These are phyloP conservation scores for Hycleus phaleratus DNA, from an alignment of 1,140 invertebrate genomes.

Conservation along the genomic window DNA sequence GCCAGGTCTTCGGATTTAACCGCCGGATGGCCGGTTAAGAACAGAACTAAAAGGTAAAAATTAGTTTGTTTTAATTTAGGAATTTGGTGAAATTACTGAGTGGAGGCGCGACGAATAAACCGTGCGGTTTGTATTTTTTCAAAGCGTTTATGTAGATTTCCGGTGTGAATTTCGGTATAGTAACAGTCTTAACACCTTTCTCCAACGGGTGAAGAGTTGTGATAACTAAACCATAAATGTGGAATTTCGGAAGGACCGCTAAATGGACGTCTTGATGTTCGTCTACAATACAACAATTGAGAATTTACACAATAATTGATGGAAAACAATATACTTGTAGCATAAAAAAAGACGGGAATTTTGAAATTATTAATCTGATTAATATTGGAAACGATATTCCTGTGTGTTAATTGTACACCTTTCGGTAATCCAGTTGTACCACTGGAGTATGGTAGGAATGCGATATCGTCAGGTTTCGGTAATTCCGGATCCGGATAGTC, in stretches of 20 bases:
- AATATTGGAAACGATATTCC: conserved; percentile 49
- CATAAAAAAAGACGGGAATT: conserved; percentile 11
- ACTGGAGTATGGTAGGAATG: conserved; percentile 37
- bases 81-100: conserved; percentile 37
- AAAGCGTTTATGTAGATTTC: conserved; percentile 51
- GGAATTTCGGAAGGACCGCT: conserved; percentile 69
- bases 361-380: conserved; percentile 23
- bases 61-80: conserved; percentile 17
- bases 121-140: conserved; percentile 46
- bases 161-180: conserved; percentile 65
- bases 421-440: conserved; percentile 88
- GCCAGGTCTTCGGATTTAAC: conserved; percentile 6
- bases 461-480: conserved; percentile 8
- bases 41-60: conserved; percentile 4
- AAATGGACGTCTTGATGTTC: conserved; percentile 49
- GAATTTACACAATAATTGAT: background rate
- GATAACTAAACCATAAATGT: conserved; percentile 67
- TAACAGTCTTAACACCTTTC: conserved; percentile 57
- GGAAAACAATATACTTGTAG: conserved; percentile 13
- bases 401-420: conserved; percentile 73
- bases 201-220: conserved; percentile 50
- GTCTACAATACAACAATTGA: conserved; percentile 30
- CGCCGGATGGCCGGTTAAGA: conserved; percentile 5
- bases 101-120: conserved; percentile 52
- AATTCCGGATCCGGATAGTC: conserved; percentile 10